Conservation (phyloP, 1,140 invertebrate genomes). For the Drepana arcuata region DNA sequence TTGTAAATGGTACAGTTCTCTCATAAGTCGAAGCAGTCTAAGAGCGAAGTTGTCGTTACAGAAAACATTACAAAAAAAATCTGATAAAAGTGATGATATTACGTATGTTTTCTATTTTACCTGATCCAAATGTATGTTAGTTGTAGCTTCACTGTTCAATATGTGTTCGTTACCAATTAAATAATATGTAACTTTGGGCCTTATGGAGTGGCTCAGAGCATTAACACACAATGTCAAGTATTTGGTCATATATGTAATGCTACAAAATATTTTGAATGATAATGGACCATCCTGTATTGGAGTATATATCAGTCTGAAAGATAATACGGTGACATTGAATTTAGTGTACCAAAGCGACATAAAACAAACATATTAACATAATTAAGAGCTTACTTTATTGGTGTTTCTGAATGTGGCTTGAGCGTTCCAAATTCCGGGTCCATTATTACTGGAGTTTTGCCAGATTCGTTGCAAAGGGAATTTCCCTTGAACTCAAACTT, state of each 20-base stretch:
- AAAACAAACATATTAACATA: neutral
- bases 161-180: conserved; percentile 46
- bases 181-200: conserved; percentile 51
- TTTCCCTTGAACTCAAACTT: conserved; percentile 60
- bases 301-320: conserved; percentile 50
- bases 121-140: conserved; percentile 58
- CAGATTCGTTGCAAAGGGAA: conserved; percentile 51
- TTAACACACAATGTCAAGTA: conserved; percentile 47
- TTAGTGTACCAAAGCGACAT: conserved; percentile 1
- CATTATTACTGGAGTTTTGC: conserved; percentile 46
- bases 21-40: conserved; percentile 61
- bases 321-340: too few species aligned
- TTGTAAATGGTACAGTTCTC: conserved; percentile 45
- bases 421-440: conserved; percentile 42
- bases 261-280: conserved; percentile 59
- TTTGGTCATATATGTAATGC: conserved; percentile 41
- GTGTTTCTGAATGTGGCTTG: conserved; percentile 43
- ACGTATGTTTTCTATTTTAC: too few species aligned
- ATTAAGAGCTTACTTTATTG: conserved; percentile 40
- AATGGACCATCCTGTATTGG: conserved; percentile 52
- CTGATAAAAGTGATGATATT: too few species aligned
- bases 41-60: too few species aligned
- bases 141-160: conserved; percentile 36
- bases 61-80: too few species aligned
- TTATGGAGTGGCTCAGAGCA: conserved; percentile 50